Evolutionary conservation across 2,113 vertebrate species (phyloP).

Genomic region (Lepus europaeus): DNA sequence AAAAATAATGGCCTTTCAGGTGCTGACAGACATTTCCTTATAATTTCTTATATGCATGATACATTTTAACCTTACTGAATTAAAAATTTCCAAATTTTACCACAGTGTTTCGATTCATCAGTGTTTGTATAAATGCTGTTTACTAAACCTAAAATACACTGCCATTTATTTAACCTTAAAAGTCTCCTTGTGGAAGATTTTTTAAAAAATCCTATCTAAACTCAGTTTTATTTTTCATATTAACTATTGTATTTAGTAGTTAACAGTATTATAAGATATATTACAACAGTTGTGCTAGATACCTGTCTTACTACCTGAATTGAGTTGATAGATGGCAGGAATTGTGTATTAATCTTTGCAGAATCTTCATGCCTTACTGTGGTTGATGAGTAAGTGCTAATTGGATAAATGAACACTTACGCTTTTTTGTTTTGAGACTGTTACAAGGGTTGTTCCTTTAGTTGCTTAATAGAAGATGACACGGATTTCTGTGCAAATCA

Average conservation of each 20-base stretch:
- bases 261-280: constrained; percentile 13
- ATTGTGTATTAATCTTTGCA: constrained; percentile 36
- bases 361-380: constrained; percentile 1
- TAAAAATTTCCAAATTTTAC: constrained; percentile 16
- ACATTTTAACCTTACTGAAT: neutral
- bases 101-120: neutral
- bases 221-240: constrained; percentile 45
- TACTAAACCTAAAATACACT: constrained; percentile 20
- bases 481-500: constrained; percentile 23
- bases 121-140: constrained; percentile 20
- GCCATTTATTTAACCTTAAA: constrained; percentile 30
- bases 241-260: constrained; percentile 28
- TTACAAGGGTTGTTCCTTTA: constrained; percentile 33
- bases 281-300: constrained; percentile 1
- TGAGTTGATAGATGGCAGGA: constrained; percentile 10
- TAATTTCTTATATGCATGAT: neutral
- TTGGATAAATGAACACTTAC: constrained; percentile 48
- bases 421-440: constrained; percentile 64
- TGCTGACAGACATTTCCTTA: neutral
- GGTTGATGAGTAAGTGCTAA: constrained; percentile 20
- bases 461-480: constrained; percentile 24
- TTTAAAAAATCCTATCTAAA: neutral
- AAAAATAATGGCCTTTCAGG: neutral
- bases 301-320: neutral
- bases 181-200: neutral